phyloP scores from a whole-genome alignment of 2,113 vertebrate species.

The Limanda limanda region DNA sequence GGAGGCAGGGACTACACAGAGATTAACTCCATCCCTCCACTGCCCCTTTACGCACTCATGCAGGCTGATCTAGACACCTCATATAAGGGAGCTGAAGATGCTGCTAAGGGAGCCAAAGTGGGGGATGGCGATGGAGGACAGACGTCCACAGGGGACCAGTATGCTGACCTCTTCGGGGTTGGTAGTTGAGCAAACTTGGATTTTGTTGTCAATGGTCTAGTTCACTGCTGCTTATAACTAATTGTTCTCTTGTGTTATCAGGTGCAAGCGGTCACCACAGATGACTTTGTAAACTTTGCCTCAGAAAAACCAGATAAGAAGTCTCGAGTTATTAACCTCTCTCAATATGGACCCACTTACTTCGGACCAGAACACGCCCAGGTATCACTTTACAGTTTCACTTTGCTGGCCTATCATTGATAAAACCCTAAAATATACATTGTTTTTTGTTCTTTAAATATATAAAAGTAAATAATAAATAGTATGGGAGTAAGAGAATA shows the following conservation, averaged over 20 bases:
- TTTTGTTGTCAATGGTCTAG: background rate
- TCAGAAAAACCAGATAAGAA: slow-evolving; percentile 93
- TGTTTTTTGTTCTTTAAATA: too few species aligned
- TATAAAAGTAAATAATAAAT: too few species aligned
- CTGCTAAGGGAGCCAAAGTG: slow-evolving; percentile 83
- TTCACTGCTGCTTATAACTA: background rate
- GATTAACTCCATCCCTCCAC: slow-evolving; percentile 96
- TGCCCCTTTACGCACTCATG: slow-evolving; percentile 92
- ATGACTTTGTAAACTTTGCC: slow-evolving; percentile 94
- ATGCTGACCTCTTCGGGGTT: slow-evolving; percentile 93
- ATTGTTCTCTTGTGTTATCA: slow-evolving; percentile 24
- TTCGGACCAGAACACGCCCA: slow-evolving; percentile 97
- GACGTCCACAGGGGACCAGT: slow-evolving; percentile 89
- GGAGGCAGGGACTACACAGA: slow-evolving; percentile 97
- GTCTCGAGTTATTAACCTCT: slow-evolving; percentile 96
- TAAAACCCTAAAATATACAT: too few species aligned
- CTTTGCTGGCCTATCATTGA: background rate
- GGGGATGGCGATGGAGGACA: slow-evolving; percentile 78
- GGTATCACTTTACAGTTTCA: slow-evolving; percentile 37
- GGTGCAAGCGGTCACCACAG: slow-evolving; percentile 89
- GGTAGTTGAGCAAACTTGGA: background rate
- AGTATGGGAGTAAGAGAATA: too few species aligned
- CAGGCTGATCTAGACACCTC: slow-evolving; percentile 93
- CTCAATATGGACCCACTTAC: slow-evolving; percentile 95
- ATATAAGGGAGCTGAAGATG: slow-evolving; percentile 89